Percentiles rank a stretch among this genome's conserved stretches.
These are phyloP conservation scores for Rutilus rutilus DNA, from an alignment of 2,113 vertebrate genomes.

Conservation along the genomic window DNA sequence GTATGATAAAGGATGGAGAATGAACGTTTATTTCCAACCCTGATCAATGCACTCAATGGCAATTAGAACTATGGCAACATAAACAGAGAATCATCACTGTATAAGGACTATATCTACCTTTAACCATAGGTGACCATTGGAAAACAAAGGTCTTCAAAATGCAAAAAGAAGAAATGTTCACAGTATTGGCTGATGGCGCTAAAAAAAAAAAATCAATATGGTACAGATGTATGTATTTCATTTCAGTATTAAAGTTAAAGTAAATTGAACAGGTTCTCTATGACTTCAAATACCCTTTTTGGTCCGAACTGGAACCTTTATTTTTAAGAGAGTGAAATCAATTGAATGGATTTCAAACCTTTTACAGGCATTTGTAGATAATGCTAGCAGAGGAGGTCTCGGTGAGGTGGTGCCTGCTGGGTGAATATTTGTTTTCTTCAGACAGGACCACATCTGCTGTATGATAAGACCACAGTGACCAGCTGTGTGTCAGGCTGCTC, in stretches of 20 bases:
- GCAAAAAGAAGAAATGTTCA: background rate
- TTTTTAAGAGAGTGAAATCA: background rate
- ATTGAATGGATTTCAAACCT: conserved; percentile 26
- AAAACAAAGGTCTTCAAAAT: background rate
- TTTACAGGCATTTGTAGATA: background rate
- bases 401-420: background rate
- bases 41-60: conserved; percentile 19
- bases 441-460: conserved; percentile 20
- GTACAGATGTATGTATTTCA: background rate
- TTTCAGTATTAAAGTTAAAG: background rate
- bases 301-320: background rate
- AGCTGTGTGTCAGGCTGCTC: conserved; percentile 31
- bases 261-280: background rate
- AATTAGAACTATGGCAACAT: background rate
- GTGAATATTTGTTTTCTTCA: conserved; percentile 42
- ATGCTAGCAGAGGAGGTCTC: conserved; percentile 18
- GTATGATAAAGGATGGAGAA: background rate
- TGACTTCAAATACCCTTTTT: background rate
- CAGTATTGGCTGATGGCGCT: background rate
- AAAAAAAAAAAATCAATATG: background rate
- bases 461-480: conserved; percentile 50
- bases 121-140: background rate
- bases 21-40: background rate
- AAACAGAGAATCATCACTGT: background rate
- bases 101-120: background rate